phyloP scores from a whole-genome alignment of 2,888 invertebrate genomes.

The Polietes domitor region DNA sequence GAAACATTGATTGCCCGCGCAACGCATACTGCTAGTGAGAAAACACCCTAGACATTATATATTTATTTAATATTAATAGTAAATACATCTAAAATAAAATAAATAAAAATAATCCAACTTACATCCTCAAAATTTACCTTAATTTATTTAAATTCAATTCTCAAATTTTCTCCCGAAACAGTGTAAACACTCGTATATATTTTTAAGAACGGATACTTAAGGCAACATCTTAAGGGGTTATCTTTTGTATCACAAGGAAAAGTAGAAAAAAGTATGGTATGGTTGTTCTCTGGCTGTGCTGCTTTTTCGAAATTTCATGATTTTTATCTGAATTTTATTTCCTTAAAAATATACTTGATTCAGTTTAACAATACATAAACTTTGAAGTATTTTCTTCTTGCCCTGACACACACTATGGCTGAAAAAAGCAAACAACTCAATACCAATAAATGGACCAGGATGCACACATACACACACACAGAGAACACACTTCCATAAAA shows the following conservation, averaged over 20 bases:
- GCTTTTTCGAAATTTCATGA: constrained; percentile 44
- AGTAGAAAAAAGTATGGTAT: not conserved
- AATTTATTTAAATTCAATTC: no score
- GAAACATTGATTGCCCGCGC: no score
- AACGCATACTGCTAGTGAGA: no score
- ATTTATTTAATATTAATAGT: no score
- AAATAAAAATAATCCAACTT: no score
- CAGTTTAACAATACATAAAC: constrained; percentile 59
- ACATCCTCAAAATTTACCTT: no score
- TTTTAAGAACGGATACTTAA: constrained; percentile 30
- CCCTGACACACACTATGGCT: constrained; percentile 47
- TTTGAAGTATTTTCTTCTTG: constrained; percentile 54
- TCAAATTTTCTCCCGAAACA: constrained; percentile 1
- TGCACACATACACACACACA: not conserved
- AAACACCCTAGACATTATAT: no score
- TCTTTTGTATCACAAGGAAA: constrained; percentile 36
- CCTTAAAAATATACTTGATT: constrained; percentile 59
- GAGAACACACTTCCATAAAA: not conserved
- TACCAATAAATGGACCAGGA: constrained; percentile 5
- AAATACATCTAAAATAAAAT: no score
- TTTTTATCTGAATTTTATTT: constrained; percentile 63
- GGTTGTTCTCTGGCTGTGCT: not conserved
- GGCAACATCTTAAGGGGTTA: constrained; percentile 23
- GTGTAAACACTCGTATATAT: not conserved
- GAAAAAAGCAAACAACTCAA: constrained; percentile 33